phyloP scores from a whole-genome alignment of 2,113 vertebrate species.

The Gobio gobio region DNA sequence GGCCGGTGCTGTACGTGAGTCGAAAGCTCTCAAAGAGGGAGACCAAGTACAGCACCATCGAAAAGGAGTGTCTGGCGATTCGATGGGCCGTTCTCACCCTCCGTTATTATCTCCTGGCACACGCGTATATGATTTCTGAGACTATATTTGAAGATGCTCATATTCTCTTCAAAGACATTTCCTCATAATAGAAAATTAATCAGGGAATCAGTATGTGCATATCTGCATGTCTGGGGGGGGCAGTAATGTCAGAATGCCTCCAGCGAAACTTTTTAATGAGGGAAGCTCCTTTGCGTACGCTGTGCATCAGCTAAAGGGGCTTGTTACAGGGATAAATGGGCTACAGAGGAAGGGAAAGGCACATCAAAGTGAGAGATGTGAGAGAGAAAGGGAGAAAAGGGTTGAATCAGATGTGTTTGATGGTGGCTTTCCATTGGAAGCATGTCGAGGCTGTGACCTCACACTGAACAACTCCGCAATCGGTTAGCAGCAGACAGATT shows the following conservation, averaged over 20 bases:
- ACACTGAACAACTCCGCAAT: neutral
- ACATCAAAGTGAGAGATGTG: conserved; percentile 7
- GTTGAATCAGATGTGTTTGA: neutral
- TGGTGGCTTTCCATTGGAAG: conserved; percentile 9
- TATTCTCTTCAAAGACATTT: neutral
- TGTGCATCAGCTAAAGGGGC: conserved; percentile 40
- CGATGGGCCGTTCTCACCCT: no score
- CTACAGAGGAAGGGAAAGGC: neutral
- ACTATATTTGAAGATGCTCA: neutral
- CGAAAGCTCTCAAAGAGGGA: no score
- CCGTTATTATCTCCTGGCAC: no score
- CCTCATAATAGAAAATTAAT: no score
- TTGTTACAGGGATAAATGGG: conserved; percentile 5
- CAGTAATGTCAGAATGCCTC: conserved; percentile 36
- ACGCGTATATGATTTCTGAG: neutral
- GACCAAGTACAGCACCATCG: no score
- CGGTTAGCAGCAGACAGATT: neutral
- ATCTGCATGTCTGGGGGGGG: neutral
- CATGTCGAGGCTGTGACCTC: neutral
- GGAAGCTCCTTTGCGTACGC: conserved; percentile 54
- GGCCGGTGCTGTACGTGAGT: no score
- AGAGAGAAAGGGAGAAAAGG: conserved; percentile 22
- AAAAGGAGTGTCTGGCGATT: no score
- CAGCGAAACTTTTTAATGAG: conserved; percentile 47
- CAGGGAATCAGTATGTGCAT: neutral